Conservation (phyloP, 2,888 invertebrate genomes). For the Tachystola acroxantha region DNA sequence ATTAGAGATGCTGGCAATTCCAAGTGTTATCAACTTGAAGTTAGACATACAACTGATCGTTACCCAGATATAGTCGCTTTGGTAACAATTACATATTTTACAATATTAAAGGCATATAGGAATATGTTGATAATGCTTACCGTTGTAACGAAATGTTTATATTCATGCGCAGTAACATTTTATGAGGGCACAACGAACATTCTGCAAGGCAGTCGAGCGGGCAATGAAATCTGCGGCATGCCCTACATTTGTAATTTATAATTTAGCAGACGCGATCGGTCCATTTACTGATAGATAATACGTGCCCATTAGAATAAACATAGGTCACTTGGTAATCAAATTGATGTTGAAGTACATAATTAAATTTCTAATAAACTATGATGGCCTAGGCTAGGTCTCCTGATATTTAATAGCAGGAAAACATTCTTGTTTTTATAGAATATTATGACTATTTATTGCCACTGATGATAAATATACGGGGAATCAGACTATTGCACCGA, state of each 20-base stretch:
- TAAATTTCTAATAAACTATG: neutral
- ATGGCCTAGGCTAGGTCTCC: neutral
- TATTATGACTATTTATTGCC: no score
- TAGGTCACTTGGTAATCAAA: conserved; percentile 3
- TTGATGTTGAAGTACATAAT: neutral
- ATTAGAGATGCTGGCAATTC: neutral
- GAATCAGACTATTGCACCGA: no score
- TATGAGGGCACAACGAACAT: conserved; percentile 16
- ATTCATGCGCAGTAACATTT: conserved; percentile 10
- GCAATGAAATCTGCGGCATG: conserved; percentile 33
- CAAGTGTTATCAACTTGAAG: no score
- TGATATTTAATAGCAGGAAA: no score
- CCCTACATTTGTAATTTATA: conserved; percentile 39
- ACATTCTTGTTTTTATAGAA: no score
- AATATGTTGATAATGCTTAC: neutral
- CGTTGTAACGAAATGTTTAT: neutral
- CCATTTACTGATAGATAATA: conserved; percentile 18
- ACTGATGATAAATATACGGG: no score
- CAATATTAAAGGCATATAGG: no score
- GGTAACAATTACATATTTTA: no score
- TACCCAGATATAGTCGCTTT: no score
- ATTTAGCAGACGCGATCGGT: conserved; percentile 31
- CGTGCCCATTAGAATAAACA: conserved; percentile 5
- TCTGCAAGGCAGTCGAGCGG: conserved; percentile 28
- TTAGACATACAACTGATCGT: no score